Conservation (phyloP, 2,113 vertebrate species). For the Aramus guarauna region DNA sequence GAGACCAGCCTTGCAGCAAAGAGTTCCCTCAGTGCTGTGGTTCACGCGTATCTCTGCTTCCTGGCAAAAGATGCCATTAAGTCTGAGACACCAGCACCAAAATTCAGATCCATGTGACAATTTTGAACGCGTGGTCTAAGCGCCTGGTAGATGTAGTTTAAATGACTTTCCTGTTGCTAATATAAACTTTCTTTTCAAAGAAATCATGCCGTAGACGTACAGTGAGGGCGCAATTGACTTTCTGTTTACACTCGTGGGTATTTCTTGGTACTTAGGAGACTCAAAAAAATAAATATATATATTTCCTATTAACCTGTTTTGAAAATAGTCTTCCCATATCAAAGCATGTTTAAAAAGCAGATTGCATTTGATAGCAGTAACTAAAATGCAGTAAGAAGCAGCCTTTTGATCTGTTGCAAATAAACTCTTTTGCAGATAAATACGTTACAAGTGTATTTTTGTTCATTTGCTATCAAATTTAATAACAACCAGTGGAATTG, state of each 20-base stretch:
- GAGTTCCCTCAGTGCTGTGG: rapidly evolving
- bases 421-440: slow-evolving; percentile 75
- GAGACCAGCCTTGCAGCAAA: neutral
- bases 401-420: slow-evolving; percentile 74
- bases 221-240: neutral
- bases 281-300: neutral
- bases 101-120: neutral
- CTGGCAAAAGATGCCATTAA: neutral
- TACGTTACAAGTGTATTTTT: slow-evolving; percentile 71
- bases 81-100: neutral
- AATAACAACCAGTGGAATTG: slow-evolving; percentile 64
- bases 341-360: slow-evolving; percentile 59
- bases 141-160: neutral
- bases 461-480: slow-evolving; percentile 72
- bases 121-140: neutral
- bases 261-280: slow-evolving; percentile 15
- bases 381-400: slow-evolving; percentile 71
- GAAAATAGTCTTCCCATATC: slow-evolving; percentile 62
- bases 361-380: slow-evolving; percentile 69
- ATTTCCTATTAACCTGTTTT: slow-evolving; percentile 55
- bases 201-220: neutral
- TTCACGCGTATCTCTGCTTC: neutral
- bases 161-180: neutral
- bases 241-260: neutral
- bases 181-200: neutral